Conservation (phyloP, 2,888 invertebrate species). For the Macrosiphum euphorbiae region DNA sequence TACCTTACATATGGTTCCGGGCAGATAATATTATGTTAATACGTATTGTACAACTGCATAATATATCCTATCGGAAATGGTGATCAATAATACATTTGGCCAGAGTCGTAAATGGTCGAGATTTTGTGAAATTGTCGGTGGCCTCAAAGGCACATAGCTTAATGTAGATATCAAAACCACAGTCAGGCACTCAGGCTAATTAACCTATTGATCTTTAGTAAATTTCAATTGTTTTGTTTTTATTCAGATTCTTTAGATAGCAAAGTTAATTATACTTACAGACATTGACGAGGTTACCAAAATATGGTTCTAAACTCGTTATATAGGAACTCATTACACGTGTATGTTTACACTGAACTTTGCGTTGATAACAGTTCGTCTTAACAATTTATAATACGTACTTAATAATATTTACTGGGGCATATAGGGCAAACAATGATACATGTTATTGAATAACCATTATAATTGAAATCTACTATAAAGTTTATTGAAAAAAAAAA, state of each 20-base stretch:
- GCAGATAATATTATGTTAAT: not conserved
- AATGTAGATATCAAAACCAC: constrained; percentile 9
- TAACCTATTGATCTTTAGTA: constrained; percentile 12
- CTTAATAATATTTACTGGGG: not conserved
- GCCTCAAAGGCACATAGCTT: not conserved
- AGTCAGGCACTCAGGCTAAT: not conserved
- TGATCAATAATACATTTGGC: not conserved
- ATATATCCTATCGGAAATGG: not conserved
- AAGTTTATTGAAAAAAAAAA: not conserved
- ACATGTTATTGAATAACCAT: not conserved
- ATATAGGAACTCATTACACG: not conserved
- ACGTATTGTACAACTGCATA: not conserved
- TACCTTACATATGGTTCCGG: not conserved
- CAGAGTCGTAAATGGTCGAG: not conserved
- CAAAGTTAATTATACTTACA: not conserved
- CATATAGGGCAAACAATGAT: not conserved
- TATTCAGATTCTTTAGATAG: not conserved
- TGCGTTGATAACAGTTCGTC: not conserved
- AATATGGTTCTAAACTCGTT: not conserved
- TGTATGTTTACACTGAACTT: not conserved
- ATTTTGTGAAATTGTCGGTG: constrained; percentile 20
- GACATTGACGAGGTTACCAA: not conserved
- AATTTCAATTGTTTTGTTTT: constrained; percentile 24
- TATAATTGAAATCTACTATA: not conserved
- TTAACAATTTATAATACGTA: not conserved